Percentiles rank a stretch among this genome's conserved stretches.
Conservation (phyloP, 2,113 vertebrate species). For the Pseudois nayaur region DNA sequence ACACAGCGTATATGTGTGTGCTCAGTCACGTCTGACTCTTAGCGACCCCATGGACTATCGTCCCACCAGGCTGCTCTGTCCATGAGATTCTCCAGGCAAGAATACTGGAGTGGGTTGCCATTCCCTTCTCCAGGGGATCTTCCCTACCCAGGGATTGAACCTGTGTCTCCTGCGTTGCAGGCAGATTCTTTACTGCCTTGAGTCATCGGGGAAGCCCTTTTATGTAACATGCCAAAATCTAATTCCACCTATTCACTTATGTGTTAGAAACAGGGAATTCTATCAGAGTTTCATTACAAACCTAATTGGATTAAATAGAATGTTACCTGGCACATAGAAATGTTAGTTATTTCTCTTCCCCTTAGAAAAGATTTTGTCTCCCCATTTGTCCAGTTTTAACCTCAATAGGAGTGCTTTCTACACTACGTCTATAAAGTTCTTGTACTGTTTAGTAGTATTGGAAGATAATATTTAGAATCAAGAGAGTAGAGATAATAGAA, state of each 20-base stretch:
- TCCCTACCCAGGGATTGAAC: background rate
- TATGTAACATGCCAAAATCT: background rate
- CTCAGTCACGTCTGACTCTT: background rate
- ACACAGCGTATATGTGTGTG: background rate
- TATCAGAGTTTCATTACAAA: background rate
- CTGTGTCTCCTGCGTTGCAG: background rate
- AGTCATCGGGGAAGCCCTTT: background rate
- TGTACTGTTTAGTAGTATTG: background rate
- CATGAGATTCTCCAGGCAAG: background rate
- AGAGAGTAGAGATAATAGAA: background rate
- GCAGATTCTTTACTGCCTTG: background rate
- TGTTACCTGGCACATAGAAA: background rate
- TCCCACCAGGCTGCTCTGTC: background rate
- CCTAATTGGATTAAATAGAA: background rate
- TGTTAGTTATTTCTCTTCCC: background rate
- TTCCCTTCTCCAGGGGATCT: background rate
- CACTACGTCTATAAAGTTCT: background rate
- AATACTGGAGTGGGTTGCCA: background rate
- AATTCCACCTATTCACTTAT: background rate
- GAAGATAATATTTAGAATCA: constrained; percentile 5
- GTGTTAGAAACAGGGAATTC: background rate
- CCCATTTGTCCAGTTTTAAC: background rate
- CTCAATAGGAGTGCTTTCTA: background rate
- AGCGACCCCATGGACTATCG: background rate
- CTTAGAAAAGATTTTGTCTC: background rate